Evolutionary conservation across 2,797 vertebrate genomes (phyloP), one percentile per base, ranked within the genome.

Genomic region (Tiaroga cobitis): DNA sequence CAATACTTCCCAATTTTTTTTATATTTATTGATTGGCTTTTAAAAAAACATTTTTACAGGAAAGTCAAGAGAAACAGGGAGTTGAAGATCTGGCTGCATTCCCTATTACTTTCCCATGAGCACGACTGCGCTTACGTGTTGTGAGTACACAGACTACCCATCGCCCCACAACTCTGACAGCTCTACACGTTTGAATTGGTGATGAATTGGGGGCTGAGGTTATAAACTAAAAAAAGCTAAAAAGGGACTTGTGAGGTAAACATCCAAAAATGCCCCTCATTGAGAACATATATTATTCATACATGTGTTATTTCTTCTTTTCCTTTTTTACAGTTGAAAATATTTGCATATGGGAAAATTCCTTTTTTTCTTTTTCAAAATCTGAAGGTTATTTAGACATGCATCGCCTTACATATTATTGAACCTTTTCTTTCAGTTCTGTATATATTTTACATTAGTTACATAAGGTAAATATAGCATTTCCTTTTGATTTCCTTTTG

Each of bases 391-490:
- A 43, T 16, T 9, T 26, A 18, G n/a, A 63, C 61, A 63, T 18
- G 7, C n/a, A 46, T 2, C n/a, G 5, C 4, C 24, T 13, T 15
- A 56, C 10, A 7, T 59, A 46, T 46, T 56, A 11, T 56, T 81
- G 32, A 81, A 69, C 5, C 15, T 46, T 56, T 54, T 26, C n/a
- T 81, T 51, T 41, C 63, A 34, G 0, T 41, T 39, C 21, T 1
- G n/a, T 29, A 7, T 49, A 67, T 65, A 80, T 32, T 59, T 73
- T 11, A 73, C 16, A 73, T 39, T 41, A 61, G 4, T 84, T 82
- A 70, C 63, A 49, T 89, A 79, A 82, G 39, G 67, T 65, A 72
- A 76, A 82, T 56, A 29, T 72, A 74, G 39, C 19, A 69, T 56
- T 34, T 46, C 37, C 67, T 29, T 51, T 49, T 86, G 49, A 69